Conservation (phyloP, 2,797 vertebrate species). For the Iguana delicatissima region DNA sequence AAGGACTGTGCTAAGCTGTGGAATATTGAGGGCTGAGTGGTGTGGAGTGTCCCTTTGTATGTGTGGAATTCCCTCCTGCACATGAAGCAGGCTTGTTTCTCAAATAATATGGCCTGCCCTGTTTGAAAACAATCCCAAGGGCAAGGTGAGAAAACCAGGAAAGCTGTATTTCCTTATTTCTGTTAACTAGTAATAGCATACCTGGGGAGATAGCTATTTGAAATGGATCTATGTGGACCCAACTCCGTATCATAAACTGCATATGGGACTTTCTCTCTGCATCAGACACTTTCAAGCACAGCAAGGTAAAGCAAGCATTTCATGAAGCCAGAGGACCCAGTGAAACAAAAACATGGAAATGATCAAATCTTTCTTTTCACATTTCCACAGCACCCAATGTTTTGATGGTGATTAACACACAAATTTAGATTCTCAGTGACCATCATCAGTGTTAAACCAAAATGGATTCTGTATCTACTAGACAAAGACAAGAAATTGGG, state of each 20-base stretch:
- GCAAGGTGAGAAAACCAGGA: not conserved
- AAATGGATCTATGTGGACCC: not conserved
- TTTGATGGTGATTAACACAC: not conserved
- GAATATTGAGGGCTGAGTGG: too few species aligned
- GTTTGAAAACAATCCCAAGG: not conserved
- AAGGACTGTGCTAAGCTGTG: too few species aligned
- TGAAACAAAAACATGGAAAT: too few species aligned
- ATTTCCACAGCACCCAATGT: too few species aligned
- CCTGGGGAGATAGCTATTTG: not conserved
- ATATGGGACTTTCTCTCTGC: not conserved
- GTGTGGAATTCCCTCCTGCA: too few species aligned
- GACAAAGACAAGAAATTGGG: not conserved
- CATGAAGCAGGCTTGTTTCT: not conserved
- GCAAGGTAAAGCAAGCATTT: not conserved
- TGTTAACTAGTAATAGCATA: not conserved
- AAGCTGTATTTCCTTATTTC: not conserved
- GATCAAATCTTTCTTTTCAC: too few species aligned
- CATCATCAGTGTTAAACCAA: not conserved
- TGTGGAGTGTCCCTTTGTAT: too few species aligned
- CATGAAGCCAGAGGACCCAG: not conserved
- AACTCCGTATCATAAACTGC: not conserved
- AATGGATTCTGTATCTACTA: not conserved
- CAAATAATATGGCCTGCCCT: not conserved
- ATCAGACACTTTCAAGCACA: not conserved
- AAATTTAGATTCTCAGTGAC: not conserved